Evolutionary conservation across 92 coral and sea anemone species (phyloP), one percentile per base, ranked within the genome.

Genomic region (Virgularia gustaviana): DNA sequence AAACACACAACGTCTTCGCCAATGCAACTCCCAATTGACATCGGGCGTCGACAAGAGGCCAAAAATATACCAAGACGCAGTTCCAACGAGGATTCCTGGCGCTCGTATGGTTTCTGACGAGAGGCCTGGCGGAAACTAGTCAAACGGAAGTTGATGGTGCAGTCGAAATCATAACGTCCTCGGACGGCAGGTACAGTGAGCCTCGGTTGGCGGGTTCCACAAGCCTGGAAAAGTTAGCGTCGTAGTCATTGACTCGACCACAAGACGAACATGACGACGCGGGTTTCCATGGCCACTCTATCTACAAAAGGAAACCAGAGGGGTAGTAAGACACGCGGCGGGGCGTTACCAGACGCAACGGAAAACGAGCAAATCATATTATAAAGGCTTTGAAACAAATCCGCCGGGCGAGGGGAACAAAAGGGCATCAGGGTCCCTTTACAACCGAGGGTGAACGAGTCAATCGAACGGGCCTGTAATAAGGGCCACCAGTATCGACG

Each of bases 311-410:
- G 11, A 9, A n/a, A n/a, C n/a, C n/a, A n/a, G n/a, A n/a, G n/a
- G n/a, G n/a, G n/a, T n/a, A n/a, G n/a, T n/a, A n/a, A n/a, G n/a
- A n/a, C n/a, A 12, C 11, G 22, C 12, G 31, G 15, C 2, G 11
- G 2, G 29, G 5, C 30, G 30, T n/a, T 23, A 54, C 61, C 73
- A 83, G 27, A 75, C 34, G 41, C 89, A 81, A 1, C 72, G 76
- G 52, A 85, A 85, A 23, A 77, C 89, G 57, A 55, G 64, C 44
- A 85, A 79, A 56, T 85, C 89, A 82, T 82, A 85, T 47, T 76
- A 81, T 52, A 77, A 63, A 18, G 41, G 49, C 10, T 65, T 42
- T 2, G 76, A 58, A 53, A 37, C 36, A 81, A 72, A 62, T 24
- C 52, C 72, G 4, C 4, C 52, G 10, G 78, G 38, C 20, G 72